phyloP scores from a whole-genome alignment of 2,113 vertebrate genomes.

The Lycaon pictus region DNA sequence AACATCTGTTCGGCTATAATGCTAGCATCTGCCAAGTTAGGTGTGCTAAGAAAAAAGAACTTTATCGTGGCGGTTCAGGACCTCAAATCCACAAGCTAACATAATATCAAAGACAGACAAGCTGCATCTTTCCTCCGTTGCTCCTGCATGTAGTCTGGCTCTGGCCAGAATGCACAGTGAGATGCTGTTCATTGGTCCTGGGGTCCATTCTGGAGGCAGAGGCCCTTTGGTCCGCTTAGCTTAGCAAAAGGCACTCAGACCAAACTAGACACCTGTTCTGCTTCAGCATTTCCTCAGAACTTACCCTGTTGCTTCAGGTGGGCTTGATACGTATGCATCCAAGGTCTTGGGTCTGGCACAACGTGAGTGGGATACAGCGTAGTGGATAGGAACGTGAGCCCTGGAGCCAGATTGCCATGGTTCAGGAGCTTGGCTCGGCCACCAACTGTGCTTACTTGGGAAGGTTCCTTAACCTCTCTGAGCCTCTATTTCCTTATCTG shows the following conservation, averaged over 20 bases:
- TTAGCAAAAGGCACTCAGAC: slow-evolving; percentile 8
- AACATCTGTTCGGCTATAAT: slow-evolving; percentile 71
- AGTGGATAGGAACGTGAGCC: not conserved
- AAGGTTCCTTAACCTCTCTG: not conserved
- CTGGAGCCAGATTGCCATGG: not conserved
- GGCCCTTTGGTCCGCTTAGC: not conserved
- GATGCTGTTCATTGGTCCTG: not conserved
- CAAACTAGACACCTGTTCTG: not conserved
- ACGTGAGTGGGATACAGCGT: not conserved
- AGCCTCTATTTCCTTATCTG: slow-evolving; percentile 21
- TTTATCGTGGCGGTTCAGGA: slow-evolving; percentile 51
- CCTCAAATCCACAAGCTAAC: slow-evolving; percentile 26
- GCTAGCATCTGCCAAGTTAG: slow-evolving; percentile 69
- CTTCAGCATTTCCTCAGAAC: not conserved
- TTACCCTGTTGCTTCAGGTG: not conserved
- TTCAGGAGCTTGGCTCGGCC: not conserved
- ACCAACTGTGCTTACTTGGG: not conserved
- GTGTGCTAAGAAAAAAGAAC: slow-evolving; percentile 61
- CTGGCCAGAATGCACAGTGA: not conserved
- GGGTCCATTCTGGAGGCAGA: not conserved
- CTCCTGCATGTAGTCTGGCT: not conserved
- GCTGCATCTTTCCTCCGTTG: not conserved
- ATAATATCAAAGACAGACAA: not conserved
- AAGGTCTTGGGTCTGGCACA: not conserved
- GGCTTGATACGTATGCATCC: not conserved